Percentiles rank a stretch among this genome's conserved stretches.
Conservation (phyloP, 2,888 invertebrate species). For the Melanostoma scalare region DNA sequence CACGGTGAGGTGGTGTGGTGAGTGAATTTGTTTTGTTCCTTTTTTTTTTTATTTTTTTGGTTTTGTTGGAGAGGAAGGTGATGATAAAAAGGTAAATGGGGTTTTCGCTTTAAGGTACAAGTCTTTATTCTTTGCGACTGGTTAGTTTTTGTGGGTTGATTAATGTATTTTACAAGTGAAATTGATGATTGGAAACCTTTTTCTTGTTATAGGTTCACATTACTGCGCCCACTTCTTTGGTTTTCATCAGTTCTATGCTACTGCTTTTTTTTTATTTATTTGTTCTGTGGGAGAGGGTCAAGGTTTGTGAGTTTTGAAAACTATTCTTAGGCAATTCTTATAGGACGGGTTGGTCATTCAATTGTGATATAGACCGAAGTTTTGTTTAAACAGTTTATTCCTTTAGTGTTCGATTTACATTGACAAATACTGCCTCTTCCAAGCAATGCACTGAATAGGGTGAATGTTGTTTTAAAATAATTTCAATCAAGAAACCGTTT, state of each 20-base stretch:
- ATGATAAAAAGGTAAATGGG: slow-evolving; percentile 57
- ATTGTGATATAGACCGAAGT: too few relatives aligned
- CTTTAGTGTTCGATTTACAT: too few relatives aligned
- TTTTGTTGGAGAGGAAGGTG: slow-evolving; percentile 38
- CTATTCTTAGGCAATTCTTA: too few relatives aligned
- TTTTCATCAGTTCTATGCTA: slow-evolving; percentile 46
- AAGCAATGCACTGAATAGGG: too few relatives aligned
- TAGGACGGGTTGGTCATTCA: too few relatives aligned
- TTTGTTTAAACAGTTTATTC: too few relatives aligned
- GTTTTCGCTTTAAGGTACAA: slow-evolving; percentile 7
- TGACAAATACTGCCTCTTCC: too few relatives aligned
- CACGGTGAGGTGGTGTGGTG: slow-evolving; percentile 28
- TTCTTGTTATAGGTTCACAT: slow-evolving; percentile 18
- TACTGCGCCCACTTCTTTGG: slow-evolving; percentile 23
- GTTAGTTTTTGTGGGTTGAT: slow-evolving; percentile 51
- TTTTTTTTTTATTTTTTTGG: slow-evolving; percentile 3
- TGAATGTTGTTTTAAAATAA: too few relatives aligned
- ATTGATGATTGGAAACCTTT: slow-evolving; percentile 67
- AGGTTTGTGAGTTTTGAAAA: slow-evolving; percentile 3
- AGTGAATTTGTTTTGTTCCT: slow-evolving; percentile 27
- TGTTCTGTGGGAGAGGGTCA: slow-evolving; percentile 28
- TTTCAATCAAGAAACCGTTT: too few relatives aligned
- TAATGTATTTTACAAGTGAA: slow-evolving; percentile 64
- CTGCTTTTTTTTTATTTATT: background rate
- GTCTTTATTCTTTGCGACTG: slow-evolving; percentile 18